phyloP scores from a whole-genome alignment of 2,113 vertebrate species.

The Clarias magur region DNA sequence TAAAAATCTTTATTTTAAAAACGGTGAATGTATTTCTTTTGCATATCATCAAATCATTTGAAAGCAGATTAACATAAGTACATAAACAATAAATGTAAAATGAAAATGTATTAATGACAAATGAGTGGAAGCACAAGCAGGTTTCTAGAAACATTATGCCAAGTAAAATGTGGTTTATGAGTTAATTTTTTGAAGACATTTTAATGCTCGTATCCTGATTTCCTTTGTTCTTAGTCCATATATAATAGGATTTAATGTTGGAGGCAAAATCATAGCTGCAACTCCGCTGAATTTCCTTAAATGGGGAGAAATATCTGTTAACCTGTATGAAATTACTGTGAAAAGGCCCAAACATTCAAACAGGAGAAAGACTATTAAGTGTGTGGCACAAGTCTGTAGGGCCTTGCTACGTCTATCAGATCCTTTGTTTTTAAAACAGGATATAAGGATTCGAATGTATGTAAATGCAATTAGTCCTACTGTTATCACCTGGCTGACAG shows the following conservation, averaged over 20 bases:
- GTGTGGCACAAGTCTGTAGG: conserved; percentile 73
- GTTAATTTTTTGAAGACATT: conserved; percentile 37
- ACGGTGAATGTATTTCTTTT: neutral
- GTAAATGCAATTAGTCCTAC: conserved; percentile 61
- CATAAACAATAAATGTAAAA: neutral
- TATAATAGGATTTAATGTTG: conserved; percentile 72
- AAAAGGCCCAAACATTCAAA: conserved; percentile 71
- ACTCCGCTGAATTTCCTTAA: conserved; percentile 64
- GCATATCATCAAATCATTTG: neutral
- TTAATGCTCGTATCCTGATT: conserved; percentile 58
- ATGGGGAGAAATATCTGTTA: conserved; percentile 54
- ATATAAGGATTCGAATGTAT: conserved; percentile 68
- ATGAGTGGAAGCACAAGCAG: neutral
- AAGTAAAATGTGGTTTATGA: neutral
- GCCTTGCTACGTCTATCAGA: conserved; percentile 70
- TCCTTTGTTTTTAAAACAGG: conserved; percentile 65
- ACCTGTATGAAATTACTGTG: conserved; percentile 70
- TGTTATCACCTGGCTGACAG: conserved; percentile 44
- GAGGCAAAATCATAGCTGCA: conserved; percentile 66
- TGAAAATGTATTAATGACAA: neutral
- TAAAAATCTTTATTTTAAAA: neutral
- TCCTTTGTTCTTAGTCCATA: conserved; percentile 74
- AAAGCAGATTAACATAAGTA: neutral
- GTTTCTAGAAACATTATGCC: neutral
- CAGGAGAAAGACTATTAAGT: conserved; percentile 66